Conservation (phyloP, 1,140 invertebrate genomes). For the Calephelis virginiensis region DNA sequence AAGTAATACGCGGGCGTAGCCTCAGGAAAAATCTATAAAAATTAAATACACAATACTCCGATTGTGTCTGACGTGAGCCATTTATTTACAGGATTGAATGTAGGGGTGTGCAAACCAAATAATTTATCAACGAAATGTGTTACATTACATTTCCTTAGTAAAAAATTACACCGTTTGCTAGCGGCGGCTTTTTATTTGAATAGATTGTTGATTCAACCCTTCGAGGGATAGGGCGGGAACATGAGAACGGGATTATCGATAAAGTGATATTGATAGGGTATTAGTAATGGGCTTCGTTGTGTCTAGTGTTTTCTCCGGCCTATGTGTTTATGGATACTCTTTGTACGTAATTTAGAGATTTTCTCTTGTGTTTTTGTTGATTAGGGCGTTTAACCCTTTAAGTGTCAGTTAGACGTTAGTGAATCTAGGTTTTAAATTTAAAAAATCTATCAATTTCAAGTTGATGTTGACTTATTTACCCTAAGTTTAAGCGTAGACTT, state of each 20-base stretch:
- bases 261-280: constrained; percentile 17
- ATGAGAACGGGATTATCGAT: constrained; percentile 14
- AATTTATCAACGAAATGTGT: constrained; percentile 47
- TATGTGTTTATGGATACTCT: constrained; percentile 1
- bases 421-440: too few species aligned
- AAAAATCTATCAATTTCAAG: too few species aligned
- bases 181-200: constrained; percentile 35
- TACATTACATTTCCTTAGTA: constrained; percentile 38
- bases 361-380: background rate
- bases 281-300: constrained; percentile 2
- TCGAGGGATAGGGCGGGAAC: constrained; percentile 12
- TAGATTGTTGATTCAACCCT: constrained; percentile 32
- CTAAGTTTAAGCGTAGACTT: too few species aligned
- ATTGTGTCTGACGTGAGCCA: constrained; percentile 37
- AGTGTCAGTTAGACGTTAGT: too few species aligned
- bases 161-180: constrained; percentile 37
- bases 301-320: background rate
- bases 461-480: too few species aligned
- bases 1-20: too few species aligned
- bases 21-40: background rate
- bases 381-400: too few species aligned
- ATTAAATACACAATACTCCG: constrained; percentile 34
- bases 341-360: background rate
- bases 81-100: constrained; percentile 46
- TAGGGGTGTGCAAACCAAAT: constrained; percentile 40